Evolutionary conservation across 2,888 invertebrate species (phyloP), one percentile per base, ranked within the genome.

Genomic region (Agonopterix heracliana): DNA sequence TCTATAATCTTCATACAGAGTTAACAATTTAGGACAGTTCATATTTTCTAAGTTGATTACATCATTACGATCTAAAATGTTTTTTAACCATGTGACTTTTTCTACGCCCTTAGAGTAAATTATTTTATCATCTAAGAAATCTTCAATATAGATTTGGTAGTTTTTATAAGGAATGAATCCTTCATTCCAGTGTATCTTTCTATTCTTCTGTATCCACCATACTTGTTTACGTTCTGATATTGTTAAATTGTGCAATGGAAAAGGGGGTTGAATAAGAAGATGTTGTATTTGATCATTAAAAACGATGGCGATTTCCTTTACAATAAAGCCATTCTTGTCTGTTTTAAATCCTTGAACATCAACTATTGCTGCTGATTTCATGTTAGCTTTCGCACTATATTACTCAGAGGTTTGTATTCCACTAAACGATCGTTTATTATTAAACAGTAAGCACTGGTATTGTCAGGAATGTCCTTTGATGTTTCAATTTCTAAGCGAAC

Each of bases 261-360:
- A 50, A 1, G 50, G 53, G 2, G 50, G 48, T 46, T 53, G 47
- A 38, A 53, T 40, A 26, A 44, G 43, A 26, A 43, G 26, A 10
- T 26, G 26, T 36, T 45, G 45, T 2, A 45, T 35, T 4, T 3
- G 5, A 1, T 44, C 17, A 14, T 42, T 12, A 43, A 9, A 12
- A 34, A 41, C 3, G 10, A 54, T 48, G 2, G 48, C 50, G n/a
- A 54, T 47, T 52, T 54, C 54, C 44, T 54, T 54, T 9, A 45
- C 4, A 9, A 45, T 45, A n/a, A 45, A 45, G 9, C 14, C 11
- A 36, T 45, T 45, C 1, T 9, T 7, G n/a, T 45, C 45, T n/a
- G 35, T 50, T 43, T 54, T 54, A 34, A 54, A 54, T 9, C 54
- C 51, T 46, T 54, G 54, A 1, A 54, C 41, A 50, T 54, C 54